Conservation (phyloP, 2,888 invertebrate genomes). For the Erebia aethiops region DNA sequence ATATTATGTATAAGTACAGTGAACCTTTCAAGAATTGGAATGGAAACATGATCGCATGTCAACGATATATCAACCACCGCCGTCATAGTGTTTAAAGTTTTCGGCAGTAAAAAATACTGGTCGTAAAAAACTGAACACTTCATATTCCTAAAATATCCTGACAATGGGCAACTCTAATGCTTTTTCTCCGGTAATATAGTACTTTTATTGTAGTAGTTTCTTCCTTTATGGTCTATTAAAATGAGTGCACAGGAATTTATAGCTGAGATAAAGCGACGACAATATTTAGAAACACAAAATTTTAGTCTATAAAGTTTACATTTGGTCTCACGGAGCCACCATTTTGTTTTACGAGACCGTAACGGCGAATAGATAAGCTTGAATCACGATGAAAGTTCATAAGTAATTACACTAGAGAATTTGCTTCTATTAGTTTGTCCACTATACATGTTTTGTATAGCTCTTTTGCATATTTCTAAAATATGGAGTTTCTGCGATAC, state of each 20-base stretch:
- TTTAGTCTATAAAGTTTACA: conserved; percentile 36
- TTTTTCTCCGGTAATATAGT: conserved; percentile 32
- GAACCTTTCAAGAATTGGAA: neutral
- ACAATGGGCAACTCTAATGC: conserved; percentile 36
- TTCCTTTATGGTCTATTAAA: conserved; percentile 44
- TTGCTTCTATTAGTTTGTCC: neutral
- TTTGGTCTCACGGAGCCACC: conserved; percentile 29
- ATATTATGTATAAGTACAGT: neutral
- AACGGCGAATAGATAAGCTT: conserved; percentile 18
- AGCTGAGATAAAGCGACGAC: conserved; percentile 40
- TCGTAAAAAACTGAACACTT: conserved; percentile 23
- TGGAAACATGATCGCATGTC: neutral
- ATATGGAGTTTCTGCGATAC: too few relatives aligned
- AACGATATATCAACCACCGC: neutral
- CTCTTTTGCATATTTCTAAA: too few relatives aligned
- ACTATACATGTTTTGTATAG: neutral
- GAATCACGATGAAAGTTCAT: conserved; percentile 7
- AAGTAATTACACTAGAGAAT: neutral
- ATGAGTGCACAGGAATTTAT: conserved; percentile 41
- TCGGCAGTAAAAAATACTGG: conserved; percentile 15
- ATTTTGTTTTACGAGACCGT: conserved; percentile 25
- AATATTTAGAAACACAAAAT: conserved; percentile 43
- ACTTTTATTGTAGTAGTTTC: conserved; percentile 42
- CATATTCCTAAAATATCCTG: conserved; percentile 34
- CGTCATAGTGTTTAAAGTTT: conserved; percentile 10